phyloP scores from a whole-genome alignment of 1,140 invertebrate species.

The Ridgeia piscesae region DNA sequence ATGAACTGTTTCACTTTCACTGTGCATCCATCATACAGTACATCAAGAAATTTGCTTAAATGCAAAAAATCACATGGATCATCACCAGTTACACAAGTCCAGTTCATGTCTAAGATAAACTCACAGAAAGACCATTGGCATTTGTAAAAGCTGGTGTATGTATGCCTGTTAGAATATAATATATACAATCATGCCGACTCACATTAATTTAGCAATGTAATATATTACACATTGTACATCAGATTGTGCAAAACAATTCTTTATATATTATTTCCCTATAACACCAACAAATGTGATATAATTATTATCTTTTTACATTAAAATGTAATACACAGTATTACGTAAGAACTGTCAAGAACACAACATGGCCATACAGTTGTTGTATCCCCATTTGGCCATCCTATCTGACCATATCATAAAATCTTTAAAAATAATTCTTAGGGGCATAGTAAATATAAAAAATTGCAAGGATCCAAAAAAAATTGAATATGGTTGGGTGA shows the following conservation, averaged over 20 bases:
- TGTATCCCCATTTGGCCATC: not conserved
- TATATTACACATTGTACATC: not conserved
- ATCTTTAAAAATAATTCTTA: too few species aligned
- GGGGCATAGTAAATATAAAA: too few species aligned
- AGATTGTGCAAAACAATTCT: not conserved
- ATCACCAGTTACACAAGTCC: too few species aligned
- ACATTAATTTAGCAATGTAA: not conserved
- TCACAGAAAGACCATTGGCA: not conserved
- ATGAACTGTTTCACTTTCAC: too few species aligned
- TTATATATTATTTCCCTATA: not conserved
- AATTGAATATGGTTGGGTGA: too few species aligned
- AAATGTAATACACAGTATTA: not conserved
- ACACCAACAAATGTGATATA: constrained; percentile 1
- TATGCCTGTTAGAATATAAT: not conserved
- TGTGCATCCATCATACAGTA: too few species aligned
- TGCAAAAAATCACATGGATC: too few species aligned
- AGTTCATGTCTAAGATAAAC: too few species aligned
- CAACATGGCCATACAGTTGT: not conserved
- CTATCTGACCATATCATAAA: too few species aligned
- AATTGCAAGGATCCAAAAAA: too few species aligned
- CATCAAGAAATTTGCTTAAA: too few species aligned
- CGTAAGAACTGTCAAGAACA: not conserved
- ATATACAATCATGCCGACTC: not conserved
- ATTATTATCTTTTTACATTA: not conserved
- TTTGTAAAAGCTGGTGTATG: not conserved